These are phyloP conservation scores for Drosophila neonasuta DNA, from an alignment of 2,888 invertebrate species.

Conservation along the genomic window DNA sequence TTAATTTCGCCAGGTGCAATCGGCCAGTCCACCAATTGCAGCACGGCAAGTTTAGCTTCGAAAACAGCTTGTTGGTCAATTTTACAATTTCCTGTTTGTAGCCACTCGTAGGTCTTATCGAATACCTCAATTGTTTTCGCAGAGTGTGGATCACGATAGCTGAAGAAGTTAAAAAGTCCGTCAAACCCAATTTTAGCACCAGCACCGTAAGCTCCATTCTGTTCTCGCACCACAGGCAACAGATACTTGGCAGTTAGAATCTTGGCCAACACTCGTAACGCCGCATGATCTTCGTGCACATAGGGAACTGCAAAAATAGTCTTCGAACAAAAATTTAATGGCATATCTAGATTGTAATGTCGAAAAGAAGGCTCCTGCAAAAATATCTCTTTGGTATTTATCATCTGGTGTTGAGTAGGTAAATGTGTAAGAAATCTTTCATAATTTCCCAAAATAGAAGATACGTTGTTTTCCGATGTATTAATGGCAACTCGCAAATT, in stretches of 20 bases:
- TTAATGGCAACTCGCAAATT: constrained; percentile 88
- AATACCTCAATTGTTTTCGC: constrained; percentile 91
- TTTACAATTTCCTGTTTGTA: constrained; percentile 85
- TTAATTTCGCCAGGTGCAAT: constrained; percentile 92
- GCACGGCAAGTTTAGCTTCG: constrained; percentile 94
- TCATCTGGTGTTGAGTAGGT: constrained; percentile 44
- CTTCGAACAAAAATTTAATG: constrained; percentile 93
- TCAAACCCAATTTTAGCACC: constrained; percentile 89
- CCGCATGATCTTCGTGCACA: constrained; percentile 89
- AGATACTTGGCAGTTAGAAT: constrained; percentile 91
- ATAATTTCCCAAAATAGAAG: constrained; percentile 78
- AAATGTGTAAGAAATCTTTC: constrained; percentile 79
- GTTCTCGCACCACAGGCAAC: constrained; percentile 92
- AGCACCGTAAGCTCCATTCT: constrained; percentile 96
- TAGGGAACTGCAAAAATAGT: constrained; percentile 90
- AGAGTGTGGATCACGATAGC: constrained; percentile 95
- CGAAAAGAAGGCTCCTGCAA: constrained; percentile 84
- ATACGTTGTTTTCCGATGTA: constrained; percentile 82
- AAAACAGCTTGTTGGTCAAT: constrained; percentile 87
- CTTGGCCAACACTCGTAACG: constrained; percentile 88
- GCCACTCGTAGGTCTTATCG: constrained; percentile 89
- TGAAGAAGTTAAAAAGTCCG: constrained; percentile 92
- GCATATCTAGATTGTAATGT: constrained; percentile 92
- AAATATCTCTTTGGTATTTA: constrained; percentile 75
- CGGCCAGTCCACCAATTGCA: constrained; percentile 94